Conservation (phyloP, 2,113 vertebrate genomes). For the Atractosteus spatula region DNA sequence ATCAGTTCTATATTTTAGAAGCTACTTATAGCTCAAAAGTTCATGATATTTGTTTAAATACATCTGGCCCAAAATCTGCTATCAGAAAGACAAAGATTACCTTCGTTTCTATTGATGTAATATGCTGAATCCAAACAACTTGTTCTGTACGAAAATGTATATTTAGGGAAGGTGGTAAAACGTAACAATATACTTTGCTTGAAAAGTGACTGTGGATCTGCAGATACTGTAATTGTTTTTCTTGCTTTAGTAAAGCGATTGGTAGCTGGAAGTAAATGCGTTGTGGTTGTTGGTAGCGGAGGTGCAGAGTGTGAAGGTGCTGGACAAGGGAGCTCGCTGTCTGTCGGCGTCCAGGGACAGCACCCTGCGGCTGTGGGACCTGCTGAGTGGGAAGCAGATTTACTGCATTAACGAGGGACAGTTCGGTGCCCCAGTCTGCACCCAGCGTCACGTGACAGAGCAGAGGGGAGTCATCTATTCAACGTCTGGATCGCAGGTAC, state of each 20-base stretch:
- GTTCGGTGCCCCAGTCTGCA: conserved; percentile 26
- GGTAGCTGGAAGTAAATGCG: too few species aligned
- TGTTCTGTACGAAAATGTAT: too few species aligned
- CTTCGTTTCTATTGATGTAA: too few species aligned
- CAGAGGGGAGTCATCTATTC: conserved; percentile 44
- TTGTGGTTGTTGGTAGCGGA: conserved; percentile 45
- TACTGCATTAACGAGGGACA: conserved; percentile 47
- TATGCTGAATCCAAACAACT: too few species aligned
- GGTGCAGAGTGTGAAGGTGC: conserved; percentile 54
- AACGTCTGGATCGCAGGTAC: conserved; percentile 60
- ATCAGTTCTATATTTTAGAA: too few species aligned
- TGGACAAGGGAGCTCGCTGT: conserved; percentile 47
- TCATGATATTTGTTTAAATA: too few species aligned
- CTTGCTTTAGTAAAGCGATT: too few species aligned
- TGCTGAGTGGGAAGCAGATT: conserved; percentile 58
- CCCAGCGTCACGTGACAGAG: conserved; percentile 55
- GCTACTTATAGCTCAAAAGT: too few species aligned
- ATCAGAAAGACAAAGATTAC: too few species aligned
- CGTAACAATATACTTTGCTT: too few species aligned
- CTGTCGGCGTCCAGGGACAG: conserved; percentile 66
- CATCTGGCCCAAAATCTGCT: too few species aligned
- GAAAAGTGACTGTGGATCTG: neutral
- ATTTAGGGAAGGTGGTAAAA: too few species aligned
- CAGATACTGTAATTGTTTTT: neutral
- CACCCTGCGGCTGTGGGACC: conserved; percentile 63